These are phyloP conservation scores for Ectropis grisescens DNA, from an alignment of 1,140 invertebrate species.

Conservation along the genomic window DNA sequence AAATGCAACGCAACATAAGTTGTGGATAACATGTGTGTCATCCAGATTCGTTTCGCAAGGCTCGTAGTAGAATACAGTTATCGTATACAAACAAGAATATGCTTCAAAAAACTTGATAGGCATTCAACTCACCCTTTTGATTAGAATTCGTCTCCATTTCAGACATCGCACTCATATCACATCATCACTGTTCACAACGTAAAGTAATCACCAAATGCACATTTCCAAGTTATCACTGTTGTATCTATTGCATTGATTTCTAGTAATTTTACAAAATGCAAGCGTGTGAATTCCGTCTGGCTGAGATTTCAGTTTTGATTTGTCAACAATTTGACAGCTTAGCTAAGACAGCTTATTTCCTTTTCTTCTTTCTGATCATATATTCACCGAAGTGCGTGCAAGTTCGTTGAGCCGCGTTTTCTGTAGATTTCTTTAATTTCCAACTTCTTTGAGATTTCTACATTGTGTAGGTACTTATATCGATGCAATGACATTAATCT, in stretches of 20 bases:
- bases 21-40: constrained; percentile 22
- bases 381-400: no score
- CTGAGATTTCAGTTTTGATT: no score
- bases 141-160: constrained; percentile 57
- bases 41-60: constrained; percentile 47
- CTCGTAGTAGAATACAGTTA: constrained; percentile 61
- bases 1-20: constrained; percentile 2
- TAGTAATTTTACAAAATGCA: constrained; percentile 14
- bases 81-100: constrained; percentile 60
- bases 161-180: constrained; percentile 38
- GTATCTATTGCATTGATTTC: no score
- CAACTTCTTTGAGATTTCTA: no score
- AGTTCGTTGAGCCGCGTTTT: no score
- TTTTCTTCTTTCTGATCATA: no score
- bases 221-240: constrained; percentile 7
- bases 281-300: no score
- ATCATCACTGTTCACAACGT: constrained; percentile 39
- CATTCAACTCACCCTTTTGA: constrained; percentile 52
- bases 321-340: no score
- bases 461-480: no score
- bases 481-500: no score
- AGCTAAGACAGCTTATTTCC: no score
- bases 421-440: no score
- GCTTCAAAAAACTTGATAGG: constrained; percentile 22
- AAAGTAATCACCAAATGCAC: constrained; percentile 7